Evolutionary conservation across 2,113 vertebrate genomes (phyloP).

Genomic region (Apaloderma vittatum): DNA sequence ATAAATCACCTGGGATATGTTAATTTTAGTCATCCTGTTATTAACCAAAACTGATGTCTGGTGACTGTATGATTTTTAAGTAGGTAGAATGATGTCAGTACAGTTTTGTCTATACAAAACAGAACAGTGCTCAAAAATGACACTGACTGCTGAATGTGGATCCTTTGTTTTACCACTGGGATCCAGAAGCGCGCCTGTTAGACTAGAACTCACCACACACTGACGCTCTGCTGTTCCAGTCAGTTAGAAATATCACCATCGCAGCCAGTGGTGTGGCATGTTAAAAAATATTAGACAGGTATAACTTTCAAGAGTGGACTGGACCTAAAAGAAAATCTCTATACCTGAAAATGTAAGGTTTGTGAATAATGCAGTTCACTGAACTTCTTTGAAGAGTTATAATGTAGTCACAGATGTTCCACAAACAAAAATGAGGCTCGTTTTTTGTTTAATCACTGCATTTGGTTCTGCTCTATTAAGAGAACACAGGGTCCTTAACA

Average conservation of each 20-base stretch:
- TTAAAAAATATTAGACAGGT: not conserved
- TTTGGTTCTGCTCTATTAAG: not conserved
- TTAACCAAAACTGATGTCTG: not conserved
- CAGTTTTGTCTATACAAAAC: not conserved
- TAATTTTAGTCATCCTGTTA: not conserved
- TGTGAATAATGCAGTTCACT: not conserved
- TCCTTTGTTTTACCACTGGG: not conserved
- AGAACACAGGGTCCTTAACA: not conserved
- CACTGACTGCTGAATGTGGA: not conserved
- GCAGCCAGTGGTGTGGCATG: not conserved
- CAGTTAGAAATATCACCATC: not conserved
- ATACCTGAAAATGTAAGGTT: not conserved
- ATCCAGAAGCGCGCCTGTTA: not conserved
- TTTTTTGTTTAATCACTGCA: not conserved
- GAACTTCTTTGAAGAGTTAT: not conserved
- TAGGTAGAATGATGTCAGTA: not conserved
- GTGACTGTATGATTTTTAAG: not conserved
- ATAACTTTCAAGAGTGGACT: not conserved
- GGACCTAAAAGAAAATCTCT: not conserved
- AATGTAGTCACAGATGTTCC: not conserved
- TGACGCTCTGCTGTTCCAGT: too few species aligned
- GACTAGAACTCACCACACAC: too few species aligned
- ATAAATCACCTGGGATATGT: not conserved
- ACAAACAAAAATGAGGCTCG: not conserved
- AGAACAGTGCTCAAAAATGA: not conserved